phyloP scores from a whole-genome alignment of 2,888 invertebrate genomes.

The Heliconius sara region DNA sequence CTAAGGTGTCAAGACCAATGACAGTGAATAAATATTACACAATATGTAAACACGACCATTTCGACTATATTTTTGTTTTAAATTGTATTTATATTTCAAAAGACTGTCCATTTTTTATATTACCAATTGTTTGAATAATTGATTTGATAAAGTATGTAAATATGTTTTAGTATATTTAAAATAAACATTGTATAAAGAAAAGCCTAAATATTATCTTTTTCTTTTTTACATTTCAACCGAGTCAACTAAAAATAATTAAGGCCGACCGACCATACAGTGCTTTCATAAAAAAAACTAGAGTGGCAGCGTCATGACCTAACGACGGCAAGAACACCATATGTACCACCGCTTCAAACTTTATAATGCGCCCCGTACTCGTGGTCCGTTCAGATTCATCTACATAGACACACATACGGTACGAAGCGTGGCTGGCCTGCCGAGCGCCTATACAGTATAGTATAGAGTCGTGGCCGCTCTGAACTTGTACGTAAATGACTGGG shows the following conservation, averaged over 20 bases:
- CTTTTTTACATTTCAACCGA: neutral
- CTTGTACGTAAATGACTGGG: too few relatives aligned
- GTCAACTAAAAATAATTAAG: constrained; percentile 21
- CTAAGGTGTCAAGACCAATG: constrained; percentile 33
- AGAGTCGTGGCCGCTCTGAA: neutral
- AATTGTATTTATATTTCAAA: neutral
- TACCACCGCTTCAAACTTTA: constrained; percentile 42
- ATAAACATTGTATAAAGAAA: neutral
- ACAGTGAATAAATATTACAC: constrained; percentile 34
- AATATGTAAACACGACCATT: constrained; percentile 20
- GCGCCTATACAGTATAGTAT: constrained; percentile 31
- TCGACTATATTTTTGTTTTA: constrained; percentile 13
- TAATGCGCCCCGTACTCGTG: constrained; percentile 40
- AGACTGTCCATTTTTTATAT: neutral
- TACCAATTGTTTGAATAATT: neutral
- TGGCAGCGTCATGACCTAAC: constrained; percentile 49
- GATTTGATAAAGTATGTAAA: neutral
- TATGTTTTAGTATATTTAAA: neutral
- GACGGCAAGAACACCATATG: constrained; percentile 53
- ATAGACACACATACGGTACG: constrained; percentile 49
- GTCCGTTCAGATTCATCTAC: constrained; percentile 46
- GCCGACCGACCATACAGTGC: constrained; percentile 17
- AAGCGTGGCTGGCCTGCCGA: constrained; percentile 53
- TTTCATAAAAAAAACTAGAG: constrained; percentile 29
- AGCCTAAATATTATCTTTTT: neutral